Base-by-base conservation (phyloP, 1,140 invertebrate species). In the Phymorhynchus buccinoides region DNA sequence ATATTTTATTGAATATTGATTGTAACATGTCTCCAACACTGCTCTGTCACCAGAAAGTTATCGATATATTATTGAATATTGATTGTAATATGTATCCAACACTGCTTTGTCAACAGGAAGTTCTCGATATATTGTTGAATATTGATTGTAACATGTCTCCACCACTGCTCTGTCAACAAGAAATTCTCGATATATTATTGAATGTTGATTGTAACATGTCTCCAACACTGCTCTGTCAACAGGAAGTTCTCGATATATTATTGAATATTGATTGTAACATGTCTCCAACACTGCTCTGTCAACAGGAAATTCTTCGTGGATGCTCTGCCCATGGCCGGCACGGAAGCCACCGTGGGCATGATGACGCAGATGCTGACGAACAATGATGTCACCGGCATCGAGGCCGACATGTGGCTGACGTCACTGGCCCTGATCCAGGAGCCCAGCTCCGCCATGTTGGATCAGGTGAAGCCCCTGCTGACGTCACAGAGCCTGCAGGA, bases 311-410 rank as follows among this genome's bases (percentile, higher is more conserved):
- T 93, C 87, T 91, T 94, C 81, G 85, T 93, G 42, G 96, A 97
- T 91, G 96, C 96, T 6, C 92, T 98, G 1, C 97, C 97, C 0
- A 96, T 96, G 91, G 95, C 97, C 27, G 96, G 96, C 1, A 98
- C 96, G 68, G 95, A 95, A 0, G 96, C 96, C 0, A 96, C 97
- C 0, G 95, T 97, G 7, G 94, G 94, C 37, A 92, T 98, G 6
- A 97, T 98, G n/a, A 96, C 95, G 66, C 95, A 97, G 90, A 94
- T 97, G 86, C 96, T 98, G 80, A 95, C 94, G 85, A 95, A 93
- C n/a, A 95, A 96, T 2, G 95, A 96, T 86, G 94, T 96, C 0
- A 93, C 95, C 37, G 93, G 95, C 48, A 94, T 95, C 0, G 96
- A 94, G 1, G 93, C 95, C 35, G 94, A 95, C 27, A 95, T 95